These are phyloP conservation scores for Anoplopoma fimbria DNA, from an alignment of 2,113 vertebrate species.

Conservation along the genomic window DNA sequence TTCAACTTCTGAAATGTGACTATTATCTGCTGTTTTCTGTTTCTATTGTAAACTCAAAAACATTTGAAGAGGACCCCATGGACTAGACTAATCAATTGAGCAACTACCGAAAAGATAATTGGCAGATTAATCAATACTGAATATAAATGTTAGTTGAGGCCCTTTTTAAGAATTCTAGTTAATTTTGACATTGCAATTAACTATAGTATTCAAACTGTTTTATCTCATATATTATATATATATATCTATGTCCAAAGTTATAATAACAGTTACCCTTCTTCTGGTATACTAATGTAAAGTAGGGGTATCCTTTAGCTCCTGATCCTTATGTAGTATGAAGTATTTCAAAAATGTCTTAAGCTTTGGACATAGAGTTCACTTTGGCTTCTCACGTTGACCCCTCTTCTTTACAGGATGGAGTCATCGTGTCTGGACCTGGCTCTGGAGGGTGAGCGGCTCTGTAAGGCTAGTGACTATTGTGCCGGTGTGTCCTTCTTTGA, in stretches of 20 bases:
- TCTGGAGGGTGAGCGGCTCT: conserved; percentile 94
- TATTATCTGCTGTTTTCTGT: too few species aligned
- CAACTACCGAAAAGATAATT: too few species aligned
- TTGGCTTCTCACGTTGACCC: neutral
- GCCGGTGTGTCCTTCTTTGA: conserved; percentile 96
- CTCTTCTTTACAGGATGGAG: conserved; percentile 91
- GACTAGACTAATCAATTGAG: too few species aligned
- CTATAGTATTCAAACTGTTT: neutral
- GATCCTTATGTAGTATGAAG: neutral
- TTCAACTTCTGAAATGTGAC: too few species aligned
- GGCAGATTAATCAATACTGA: neutral
- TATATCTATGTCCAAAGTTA: neutral
- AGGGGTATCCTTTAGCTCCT: neutral
- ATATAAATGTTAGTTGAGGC: neutral
- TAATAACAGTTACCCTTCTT: neutral
- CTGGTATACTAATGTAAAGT: neutral
- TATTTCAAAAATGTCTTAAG: conserved; percentile 2
- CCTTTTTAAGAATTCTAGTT: neutral
- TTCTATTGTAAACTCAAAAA: too few species aligned
- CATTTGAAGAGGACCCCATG: too few species aligned
- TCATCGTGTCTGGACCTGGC: conserved; percentile 96
- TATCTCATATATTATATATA: neutral
- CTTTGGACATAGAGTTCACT: neutral
- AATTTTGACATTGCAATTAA: neutral
- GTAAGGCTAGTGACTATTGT: conserved; percentile 91